phyloP scores from a whole-genome alignment of 2,888 invertebrate species.

The Lycocerus yunnanus region DNA sequence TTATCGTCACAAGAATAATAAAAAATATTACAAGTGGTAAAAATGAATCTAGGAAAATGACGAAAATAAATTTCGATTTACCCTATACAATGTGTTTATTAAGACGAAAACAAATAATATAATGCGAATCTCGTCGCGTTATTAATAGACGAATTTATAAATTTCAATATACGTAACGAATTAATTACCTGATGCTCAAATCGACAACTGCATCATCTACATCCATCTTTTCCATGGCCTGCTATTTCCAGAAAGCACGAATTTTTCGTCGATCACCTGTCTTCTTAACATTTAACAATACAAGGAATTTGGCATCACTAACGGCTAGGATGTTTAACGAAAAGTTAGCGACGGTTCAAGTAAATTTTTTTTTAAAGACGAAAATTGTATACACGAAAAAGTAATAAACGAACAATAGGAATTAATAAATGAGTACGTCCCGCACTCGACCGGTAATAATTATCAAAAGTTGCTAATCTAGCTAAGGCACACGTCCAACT shows the following conservation, averaged over 20 bases:
- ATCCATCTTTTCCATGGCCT: slow-evolving; percentile 75
- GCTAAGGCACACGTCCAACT: slow-evolving; percentile 43
- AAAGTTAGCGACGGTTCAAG: not conserved
- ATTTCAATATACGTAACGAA: not conserved
- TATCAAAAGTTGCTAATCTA: slow-evolving; percentile 47
- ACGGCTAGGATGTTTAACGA: not conserved
- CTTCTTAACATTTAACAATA: slow-evolving; percentile 24
- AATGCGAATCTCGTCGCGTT: not conserved
- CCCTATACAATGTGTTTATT: not conserved
- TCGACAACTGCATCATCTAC: slow-evolving; percentile 88
- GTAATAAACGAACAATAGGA: slow-evolving; percentile 34
- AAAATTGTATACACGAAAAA: slow-evolving; percentile 25
- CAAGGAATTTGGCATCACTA: not conserved
- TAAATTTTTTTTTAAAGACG: not conserved
- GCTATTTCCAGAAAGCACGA: slow-evolving; percentile 27
- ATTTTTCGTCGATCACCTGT: slow-evolving; percentile 35
- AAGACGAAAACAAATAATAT: not conserved
- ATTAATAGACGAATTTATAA: not conserved
- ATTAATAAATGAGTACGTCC: slow-evolving; percentile 31
- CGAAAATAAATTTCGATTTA: not conserved
- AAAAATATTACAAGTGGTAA: not conserved
- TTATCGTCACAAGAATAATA: not conserved
- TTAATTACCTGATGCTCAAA: slow-evolving; percentile 78
- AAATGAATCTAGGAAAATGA: not conserved
- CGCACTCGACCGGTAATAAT: slow-evolving; percentile 39